These are phyloP conservation scores for Tuberolachnus salignus DNA, from an alignment of 2,888 invertebrate genomes.

Conservation along the genomic window DNA sequence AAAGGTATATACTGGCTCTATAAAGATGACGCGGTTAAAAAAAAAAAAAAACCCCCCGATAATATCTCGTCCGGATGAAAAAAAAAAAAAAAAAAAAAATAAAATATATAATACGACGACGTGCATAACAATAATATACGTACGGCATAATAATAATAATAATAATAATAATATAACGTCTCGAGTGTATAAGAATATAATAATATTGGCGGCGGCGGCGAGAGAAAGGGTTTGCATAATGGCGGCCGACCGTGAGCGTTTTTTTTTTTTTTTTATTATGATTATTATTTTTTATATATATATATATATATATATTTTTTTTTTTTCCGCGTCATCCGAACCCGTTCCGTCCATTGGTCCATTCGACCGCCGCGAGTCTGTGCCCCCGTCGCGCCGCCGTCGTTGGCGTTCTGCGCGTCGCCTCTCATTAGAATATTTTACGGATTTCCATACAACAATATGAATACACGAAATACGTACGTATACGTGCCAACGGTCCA, in stretches of 20 bases:
- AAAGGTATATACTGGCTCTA: too few species aligned
- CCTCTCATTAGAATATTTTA: constrained; percentile 28
- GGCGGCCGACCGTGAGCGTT: constrained; percentile 37
- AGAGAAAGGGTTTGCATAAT: constrained; percentile 52
- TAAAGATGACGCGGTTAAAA: too few species aligned
- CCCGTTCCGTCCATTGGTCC: constrained; percentile 49
- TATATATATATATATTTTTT: background rate
- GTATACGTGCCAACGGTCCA: too few species aligned
- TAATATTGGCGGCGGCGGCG: background rate
- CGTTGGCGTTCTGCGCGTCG: constrained; percentile 48
- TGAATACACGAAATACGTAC: too few species aligned
- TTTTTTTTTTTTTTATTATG: constrained; percentile 29
- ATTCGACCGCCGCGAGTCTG: constrained; percentile 29
- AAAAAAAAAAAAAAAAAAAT: too few species aligned
- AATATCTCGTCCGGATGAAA: too few species aligned
- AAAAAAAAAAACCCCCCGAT: too few species aligned
- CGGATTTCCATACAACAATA: constrained; percentile 27
- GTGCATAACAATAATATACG: too few species aligned
- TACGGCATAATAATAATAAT: too few species aligned
- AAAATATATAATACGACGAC: too few species aligned
- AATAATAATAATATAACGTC: too few species aligned
- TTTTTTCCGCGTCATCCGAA: constrained; percentile 41
- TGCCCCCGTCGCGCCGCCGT: constrained; percentile 21
- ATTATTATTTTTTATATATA: background rate
- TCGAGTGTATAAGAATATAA: too few species aligned